These are phyloP conservation scores for Odobenus rosmarus DNA, from an alignment of 2,113 vertebrate genomes.

Conservation along the genomic window DNA sequence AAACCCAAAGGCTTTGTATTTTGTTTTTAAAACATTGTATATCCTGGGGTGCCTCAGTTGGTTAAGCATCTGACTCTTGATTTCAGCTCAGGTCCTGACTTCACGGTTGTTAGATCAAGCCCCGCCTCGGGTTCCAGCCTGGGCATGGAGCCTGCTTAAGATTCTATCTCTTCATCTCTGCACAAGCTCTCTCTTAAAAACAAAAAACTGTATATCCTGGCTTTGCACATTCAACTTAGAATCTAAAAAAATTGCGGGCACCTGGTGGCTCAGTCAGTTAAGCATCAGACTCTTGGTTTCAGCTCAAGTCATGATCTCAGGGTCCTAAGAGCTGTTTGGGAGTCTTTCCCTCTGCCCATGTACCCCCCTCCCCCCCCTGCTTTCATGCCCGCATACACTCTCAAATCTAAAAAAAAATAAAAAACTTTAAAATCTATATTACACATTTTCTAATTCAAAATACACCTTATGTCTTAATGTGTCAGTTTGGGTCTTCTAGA, in stretches of 20 bases:
- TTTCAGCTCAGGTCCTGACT: not conserved
- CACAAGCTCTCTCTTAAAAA: not conserved
- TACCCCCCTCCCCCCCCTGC: not conserved
- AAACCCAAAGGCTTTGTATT: constrained; percentile 60
- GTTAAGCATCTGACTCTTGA: too few relatives aligned
- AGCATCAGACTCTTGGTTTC: not conserved
- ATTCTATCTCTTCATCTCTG: not conserved
- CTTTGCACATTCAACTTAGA: not conserved
- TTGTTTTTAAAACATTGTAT: constrained; percentile 49
- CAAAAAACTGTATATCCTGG: not conserved
- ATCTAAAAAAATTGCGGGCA: not conserved
- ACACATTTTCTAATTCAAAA: not conserved
- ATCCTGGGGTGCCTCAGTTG: not conserved
- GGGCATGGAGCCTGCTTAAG: not conserved
- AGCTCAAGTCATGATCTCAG: not conserved
- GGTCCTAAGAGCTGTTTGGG: not conserved
- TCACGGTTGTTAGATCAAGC: not conserved
- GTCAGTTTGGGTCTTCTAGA: not conserved
- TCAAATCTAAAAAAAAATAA: not conserved
- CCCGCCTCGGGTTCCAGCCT: not conserved
- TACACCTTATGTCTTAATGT: not conserved
- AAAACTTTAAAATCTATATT: not conserved
- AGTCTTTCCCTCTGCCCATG: not conserved
- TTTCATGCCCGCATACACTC: not conserved
- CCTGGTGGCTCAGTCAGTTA: not conserved